Percentiles rank a stretch among this genome's conserved stretches.
These are phyloP conservation scores for Spilogale gracilis DNA, from an alignment of 2,113 vertebrate species.

Conservation along the genomic window DNA sequence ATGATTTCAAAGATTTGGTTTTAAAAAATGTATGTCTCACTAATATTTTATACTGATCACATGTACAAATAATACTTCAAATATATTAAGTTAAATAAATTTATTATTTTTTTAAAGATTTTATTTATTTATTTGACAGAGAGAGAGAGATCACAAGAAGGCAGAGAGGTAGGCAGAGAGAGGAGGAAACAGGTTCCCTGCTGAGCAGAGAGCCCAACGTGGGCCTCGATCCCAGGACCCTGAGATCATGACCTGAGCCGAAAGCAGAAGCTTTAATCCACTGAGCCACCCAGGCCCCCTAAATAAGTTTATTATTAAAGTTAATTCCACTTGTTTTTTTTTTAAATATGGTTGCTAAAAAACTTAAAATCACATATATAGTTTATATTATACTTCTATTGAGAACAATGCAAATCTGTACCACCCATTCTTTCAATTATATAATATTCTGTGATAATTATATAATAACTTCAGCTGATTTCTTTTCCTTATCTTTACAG, in stretches of 20 bases:
- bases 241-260: no score
- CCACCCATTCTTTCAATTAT: neutral
- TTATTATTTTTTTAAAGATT: neutral
- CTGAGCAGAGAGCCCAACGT: no score
- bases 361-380: neutral
- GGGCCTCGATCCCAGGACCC: no score
- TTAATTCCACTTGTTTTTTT: neutral
- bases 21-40: neutral
- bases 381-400: neutral
- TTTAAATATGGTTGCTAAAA: neutral
- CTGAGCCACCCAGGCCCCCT: no score
- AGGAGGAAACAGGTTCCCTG: no score
- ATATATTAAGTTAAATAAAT: neutral
- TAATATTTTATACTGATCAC: neutral
- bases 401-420: neutral
- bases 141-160: no score
- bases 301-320: neutral
- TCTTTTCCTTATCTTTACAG: neutral
- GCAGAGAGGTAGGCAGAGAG: no score
- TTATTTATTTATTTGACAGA: no score
- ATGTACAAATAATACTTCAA: neutral
- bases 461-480: neutral
- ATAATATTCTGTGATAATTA: constrained; percentile 24
- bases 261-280: no score
- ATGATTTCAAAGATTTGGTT: neutral